Percentiles rank a stretch among this genome's conserved stretches.
These are phyloP conservation scores for Microctenopoma lineatum DNA, from an alignment of 2,797 vertebrate species.

Conservation along the genomic window DNA sequence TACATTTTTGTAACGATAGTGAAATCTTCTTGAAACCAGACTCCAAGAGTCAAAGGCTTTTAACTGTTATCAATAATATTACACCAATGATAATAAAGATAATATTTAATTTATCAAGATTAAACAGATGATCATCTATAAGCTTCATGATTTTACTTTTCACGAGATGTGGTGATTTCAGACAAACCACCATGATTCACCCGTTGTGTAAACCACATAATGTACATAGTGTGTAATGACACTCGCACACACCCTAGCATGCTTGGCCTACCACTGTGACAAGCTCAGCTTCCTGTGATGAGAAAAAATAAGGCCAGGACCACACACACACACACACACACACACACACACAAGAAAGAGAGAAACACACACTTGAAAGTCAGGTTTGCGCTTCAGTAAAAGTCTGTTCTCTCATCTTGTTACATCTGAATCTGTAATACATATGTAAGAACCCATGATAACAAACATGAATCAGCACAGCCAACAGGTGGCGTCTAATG, in stretches of 20 bases:
- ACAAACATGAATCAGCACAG: too few species aligned
- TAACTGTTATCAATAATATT: too few species aligned
- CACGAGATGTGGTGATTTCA: not conserved
- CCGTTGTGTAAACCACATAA: slow-evolving; percentile 24
- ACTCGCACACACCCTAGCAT: slow-evolving; percentile 7
- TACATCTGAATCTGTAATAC: not conserved
- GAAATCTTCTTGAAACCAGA: not conserved
- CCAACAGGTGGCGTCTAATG: too few species aligned
- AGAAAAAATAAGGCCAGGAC: slow-evolving; percentile 7
- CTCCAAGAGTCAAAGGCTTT: not conserved
- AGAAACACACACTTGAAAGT: slow-evolving; percentile 13
- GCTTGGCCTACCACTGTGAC: slow-evolving; percentile 23
- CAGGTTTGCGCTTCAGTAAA: not conserved
- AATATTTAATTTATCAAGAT: too few species aligned
- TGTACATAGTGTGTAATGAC: not conserved
- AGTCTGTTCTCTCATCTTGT: not conserved
- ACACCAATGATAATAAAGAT: too few species aligned
- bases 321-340: not conserved
- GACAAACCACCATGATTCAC: slow-evolving; percentile 18
- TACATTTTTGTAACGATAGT: too few species aligned
- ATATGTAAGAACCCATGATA: too few species aligned
- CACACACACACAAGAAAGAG: slow-evolving; percentile 6
- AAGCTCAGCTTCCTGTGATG: slow-evolving; percentile 25
- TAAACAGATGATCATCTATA: too few species aligned
- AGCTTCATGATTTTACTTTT: too few species aligned